phyloP scores from a whole-genome alignment of 2,113 vertebrate species.

The Ameiurus melas region DNA sequence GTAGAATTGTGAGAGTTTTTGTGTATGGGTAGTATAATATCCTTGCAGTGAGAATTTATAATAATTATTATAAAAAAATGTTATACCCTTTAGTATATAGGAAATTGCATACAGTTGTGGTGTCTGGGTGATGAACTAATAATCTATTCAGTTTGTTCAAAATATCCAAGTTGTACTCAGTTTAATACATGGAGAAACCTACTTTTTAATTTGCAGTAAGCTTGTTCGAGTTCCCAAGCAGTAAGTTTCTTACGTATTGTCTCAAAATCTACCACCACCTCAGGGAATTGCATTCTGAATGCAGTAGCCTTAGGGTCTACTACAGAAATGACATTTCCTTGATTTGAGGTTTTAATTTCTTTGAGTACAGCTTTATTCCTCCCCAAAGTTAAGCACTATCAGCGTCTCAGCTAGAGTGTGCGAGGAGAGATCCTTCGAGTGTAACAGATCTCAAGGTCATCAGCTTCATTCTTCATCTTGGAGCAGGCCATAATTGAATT shows the following conservation, averaged over 20 bases:
- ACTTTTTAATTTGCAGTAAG: conserved; percentile 50
- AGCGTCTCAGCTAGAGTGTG: background rate
- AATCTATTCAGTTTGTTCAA: background rate
- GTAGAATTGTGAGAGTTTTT: background rate
- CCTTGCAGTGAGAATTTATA: background rate
- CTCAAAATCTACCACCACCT: conserved; percentile 17
- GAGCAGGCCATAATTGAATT: conserved; percentile 45
- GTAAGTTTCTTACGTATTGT: conserved; percentile 17
- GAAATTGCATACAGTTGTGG: background rate
- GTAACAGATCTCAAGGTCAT: conserved; percentile 44
- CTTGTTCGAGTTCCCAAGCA: conserved; percentile 29
- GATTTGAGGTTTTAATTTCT: conserved; percentile 50
- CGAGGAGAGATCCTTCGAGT: background rate
- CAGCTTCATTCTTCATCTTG: conserved; percentile 28
- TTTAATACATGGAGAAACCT: background rate
- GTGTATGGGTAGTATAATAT: background rate
- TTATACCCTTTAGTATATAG: background rate
- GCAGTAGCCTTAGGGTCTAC: background rate
- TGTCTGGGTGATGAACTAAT: background rate
- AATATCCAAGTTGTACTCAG: background rate
- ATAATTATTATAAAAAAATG: too few relatives aligned
- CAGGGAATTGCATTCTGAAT: conserved; percentile 8
- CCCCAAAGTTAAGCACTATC: background rate
- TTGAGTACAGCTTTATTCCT: conserved; percentile 30
- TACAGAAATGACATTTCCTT: conserved; percentile 13